A percentile compares a stretch with the other conserved stretches of the same genome.
These are phyloP conservation scores for Itoplectis maculator DNA, from an alignment of 2,888 invertebrate genomes.

Conservation along the genomic window DNA sequence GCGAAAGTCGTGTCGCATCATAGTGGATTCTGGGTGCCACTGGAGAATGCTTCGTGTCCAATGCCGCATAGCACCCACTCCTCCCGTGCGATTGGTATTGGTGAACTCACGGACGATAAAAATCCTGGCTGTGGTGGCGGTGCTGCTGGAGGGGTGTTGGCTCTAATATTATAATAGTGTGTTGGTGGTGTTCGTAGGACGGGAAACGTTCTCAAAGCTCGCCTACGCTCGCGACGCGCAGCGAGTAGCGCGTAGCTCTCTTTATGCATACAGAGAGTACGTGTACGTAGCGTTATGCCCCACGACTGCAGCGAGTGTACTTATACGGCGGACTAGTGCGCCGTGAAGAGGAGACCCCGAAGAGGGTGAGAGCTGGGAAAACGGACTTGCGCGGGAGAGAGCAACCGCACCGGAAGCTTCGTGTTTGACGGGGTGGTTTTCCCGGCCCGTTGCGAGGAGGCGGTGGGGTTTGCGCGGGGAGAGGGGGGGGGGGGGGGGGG, in stretches of 20 bases:
- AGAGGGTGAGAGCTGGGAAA: constrained; percentile 56
- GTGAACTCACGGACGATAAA: constrained; percentile 59
- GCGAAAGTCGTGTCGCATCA: constrained; percentile 18
- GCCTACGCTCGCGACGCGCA: constrained; percentile 37
- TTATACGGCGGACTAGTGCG: constrained; percentile 40
- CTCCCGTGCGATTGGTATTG: constrained; percentile 57
- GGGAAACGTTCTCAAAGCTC: constrained; percentile 54
- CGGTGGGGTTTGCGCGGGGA: constrained; percentile 71
- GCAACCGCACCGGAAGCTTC: constrained; percentile 77
- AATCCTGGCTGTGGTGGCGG: constrained; percentile 58
- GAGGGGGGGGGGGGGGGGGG: constrained; percentile 66
- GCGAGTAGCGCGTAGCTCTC: constrained; percentile 41
- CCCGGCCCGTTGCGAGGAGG: constrained; percentile 71
- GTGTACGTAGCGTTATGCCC: constrained; percentile 50
- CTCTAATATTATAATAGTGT: constrained; percentile 63
- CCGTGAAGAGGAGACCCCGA: constrained; percentile 47
- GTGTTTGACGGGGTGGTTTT: constrained; percentile 79
- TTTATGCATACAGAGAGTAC: constrained; percentile 51
- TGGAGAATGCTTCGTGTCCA: constrained; percentile 42
- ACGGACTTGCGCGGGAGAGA: constrained; percentile 73
- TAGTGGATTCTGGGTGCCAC: constrained; percentile 42
- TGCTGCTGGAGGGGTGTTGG: constrained; percentile 42
- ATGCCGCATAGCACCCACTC: constrained; percentile 32
- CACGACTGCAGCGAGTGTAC: constrained; percentile 59
- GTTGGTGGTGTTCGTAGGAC: constrained; percentile 50